These are phyloP conservation scores for Syrmaticus mikado DNA, from an alignment of 2,113 vertebrate genomes.

Conservation along the genomic window DNA sequence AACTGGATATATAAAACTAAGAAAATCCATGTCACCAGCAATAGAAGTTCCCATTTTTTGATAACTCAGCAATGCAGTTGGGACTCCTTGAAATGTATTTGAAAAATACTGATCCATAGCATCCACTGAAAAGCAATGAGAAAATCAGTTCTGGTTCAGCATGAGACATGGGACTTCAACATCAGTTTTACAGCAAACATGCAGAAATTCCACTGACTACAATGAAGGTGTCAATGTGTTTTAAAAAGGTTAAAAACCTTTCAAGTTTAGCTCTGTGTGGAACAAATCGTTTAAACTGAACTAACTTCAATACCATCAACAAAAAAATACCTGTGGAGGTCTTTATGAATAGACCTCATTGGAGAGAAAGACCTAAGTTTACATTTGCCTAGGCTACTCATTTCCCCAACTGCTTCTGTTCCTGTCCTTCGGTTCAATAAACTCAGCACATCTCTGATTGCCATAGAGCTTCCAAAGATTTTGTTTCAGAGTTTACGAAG, in stretches of 20 bases:
- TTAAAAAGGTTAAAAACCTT: neutral
- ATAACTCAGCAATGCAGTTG: neutral
- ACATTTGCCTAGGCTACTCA: neutral
- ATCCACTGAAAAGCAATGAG: neutral
- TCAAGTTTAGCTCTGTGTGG: neutral
- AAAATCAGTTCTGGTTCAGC: neutral
- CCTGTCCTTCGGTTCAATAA: neutral
- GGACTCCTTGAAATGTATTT: neutral
- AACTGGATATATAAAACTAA: neutral
- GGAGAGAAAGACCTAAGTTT: neutral
- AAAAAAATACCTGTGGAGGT: neutral
- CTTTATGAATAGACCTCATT: neutral
- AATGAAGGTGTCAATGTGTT: neutral
- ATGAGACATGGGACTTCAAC: neutral
- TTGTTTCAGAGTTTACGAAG: neutral
- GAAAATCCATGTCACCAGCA: neutral
- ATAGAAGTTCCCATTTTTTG: neutral
- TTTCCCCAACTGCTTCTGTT: neutral
- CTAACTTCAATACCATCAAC: neutral
- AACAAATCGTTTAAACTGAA: neutral
- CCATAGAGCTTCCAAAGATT: neutral
- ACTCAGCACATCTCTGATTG: neutral
- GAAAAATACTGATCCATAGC: neutral
- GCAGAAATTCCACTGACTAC: neutral
- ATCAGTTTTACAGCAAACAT: neutral